Evolutionary conservation across 2,797 vertebrate genomes (phyloP).

Genomic region (Centropyge bicolor): DNA sequence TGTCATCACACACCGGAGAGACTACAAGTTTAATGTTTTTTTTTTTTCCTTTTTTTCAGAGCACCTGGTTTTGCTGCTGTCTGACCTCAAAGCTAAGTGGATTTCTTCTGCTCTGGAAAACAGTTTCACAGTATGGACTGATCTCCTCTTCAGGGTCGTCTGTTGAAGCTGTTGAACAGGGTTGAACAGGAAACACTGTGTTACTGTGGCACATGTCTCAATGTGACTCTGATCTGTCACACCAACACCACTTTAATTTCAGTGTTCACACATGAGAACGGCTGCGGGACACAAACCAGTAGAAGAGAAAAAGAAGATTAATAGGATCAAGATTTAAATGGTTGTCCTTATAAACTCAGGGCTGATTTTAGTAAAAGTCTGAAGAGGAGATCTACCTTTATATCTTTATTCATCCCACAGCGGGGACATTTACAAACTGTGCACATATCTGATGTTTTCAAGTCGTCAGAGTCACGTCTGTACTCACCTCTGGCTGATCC

Average conservation of each 20-base stretch:
- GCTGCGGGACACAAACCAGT: not conserved
- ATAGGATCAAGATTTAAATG: not conserved
- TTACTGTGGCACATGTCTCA: not conserved
- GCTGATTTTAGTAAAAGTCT: not conserved
- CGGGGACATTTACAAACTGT: no score
- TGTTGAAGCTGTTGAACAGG: slow-evolving; percentile 61
- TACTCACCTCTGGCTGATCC: slow-evolving; percentile 81
- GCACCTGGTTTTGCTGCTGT: not conserved
- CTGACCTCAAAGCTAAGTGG: slow-evolving; percentile 77
- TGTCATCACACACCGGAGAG: not conserved
- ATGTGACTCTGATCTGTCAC: not conserved
- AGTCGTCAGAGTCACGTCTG: not conserved
- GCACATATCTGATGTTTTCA: not conserved
- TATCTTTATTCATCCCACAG: no score
- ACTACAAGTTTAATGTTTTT: not conserved
- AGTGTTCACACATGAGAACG: no score
- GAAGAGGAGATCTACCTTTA: no score
- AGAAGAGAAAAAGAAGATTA: not conserved
- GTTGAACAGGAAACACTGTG: not conserved
- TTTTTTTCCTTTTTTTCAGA: not conserved
- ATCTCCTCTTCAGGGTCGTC: slow-evolving; percentile 85
- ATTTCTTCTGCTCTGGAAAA: slow-evolving; percentile 82
- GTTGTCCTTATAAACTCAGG: not conserved
- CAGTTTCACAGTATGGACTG: slow-evolving; percentile 93
- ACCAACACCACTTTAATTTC: not conserved